A percentile compares a stretch with the other conserved stretches of the same genome.
These are phyloP conservation scores for Beaufortia kweichowensis DNA, from an alignment of 2,113 vertebrate species.

Conservation along the genomic window DNA sequence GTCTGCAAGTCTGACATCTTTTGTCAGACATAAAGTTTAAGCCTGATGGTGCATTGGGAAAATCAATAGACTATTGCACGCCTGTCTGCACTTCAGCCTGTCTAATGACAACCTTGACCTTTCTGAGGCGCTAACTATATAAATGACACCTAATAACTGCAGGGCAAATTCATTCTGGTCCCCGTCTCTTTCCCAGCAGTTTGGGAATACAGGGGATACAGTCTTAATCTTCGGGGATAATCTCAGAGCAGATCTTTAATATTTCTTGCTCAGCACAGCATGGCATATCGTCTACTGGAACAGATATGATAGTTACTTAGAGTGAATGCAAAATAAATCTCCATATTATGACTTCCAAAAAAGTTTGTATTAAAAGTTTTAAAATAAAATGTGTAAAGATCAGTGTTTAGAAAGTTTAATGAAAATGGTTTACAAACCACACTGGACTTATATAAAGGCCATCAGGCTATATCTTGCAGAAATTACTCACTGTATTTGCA, in stretches of 20 bases:
- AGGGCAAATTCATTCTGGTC: slow-evolving; percentile 36
- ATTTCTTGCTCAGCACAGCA: slow-evolving; percentile 24
- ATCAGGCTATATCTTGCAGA: too few species aligned
- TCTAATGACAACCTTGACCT: slow-evolving; percentile 59
- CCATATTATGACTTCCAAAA: not conserved
- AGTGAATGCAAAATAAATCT: slow-evolving; percentile 35
- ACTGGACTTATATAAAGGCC: too few species aligned
- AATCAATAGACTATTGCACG: slow-evolving; percentile 54
- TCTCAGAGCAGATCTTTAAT: slow-evolving; percentile 33
- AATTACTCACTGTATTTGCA: too few species aligned
- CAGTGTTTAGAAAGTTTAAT: too few species aligned
- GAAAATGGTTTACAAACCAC: too few species aligned
- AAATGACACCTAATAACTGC: slow-evolving; percentile 51
- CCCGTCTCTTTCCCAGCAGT: slow-evolving; percentile 4
- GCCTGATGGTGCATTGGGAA: slow-evolving; percentile 43
- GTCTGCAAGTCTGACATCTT: slow-evolving; percentile 50
- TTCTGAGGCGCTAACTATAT: slow-evolving; percentile 53
- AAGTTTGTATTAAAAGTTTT: not conserved
- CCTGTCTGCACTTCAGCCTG: slow-evolving; percentile 46
- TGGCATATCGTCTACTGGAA: not conserved
- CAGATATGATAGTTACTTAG: slow-evolving; percentile 14
- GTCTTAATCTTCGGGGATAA: not conserved
- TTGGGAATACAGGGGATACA: slow-evolving; percentile 20
- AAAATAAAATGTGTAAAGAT: too few species aligned
- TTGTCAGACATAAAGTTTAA: slow-evolving; percentile 52